phyloP scores from a whole-genome alignment of 2,888 invertebrate species.

The Synanthedon tipuliformis region DNA sequence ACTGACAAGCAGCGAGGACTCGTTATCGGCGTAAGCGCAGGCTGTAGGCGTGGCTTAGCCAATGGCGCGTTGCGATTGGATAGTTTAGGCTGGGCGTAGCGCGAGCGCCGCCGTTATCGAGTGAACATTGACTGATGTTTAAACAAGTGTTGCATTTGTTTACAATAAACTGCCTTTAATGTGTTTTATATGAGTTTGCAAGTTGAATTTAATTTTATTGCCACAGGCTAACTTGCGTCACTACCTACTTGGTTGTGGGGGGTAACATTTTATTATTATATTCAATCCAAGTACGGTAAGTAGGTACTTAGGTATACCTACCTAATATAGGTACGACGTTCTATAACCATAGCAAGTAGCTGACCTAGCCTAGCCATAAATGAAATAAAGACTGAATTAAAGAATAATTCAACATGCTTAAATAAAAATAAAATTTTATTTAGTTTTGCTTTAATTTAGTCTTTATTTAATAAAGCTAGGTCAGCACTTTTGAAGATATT shows the following conservation, averaged over 20 bases:
- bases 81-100: slow-evolving; percentile 33
- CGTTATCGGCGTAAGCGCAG: slow-evolving; percentile 44
- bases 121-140: slow-evolving; percentile 56
- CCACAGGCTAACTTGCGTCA: slow-evolving; percentile 39
- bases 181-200: slow-evolving; percentile 62
- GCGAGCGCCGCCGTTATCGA: slow-evolving; percentile 30
- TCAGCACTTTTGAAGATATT: too few species aligned
- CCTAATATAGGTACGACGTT: too few species aligned
- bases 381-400: too few species aligned
- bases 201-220: slow-evolving; percentile 56
- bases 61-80: slow-evolving; percentile 38
- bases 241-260: slow-evolving; percentile 15
- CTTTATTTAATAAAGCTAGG: too few species aligned
- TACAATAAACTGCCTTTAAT: slow-evolving; percentile 62
- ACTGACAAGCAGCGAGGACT: slow-evolving; percentile 36
- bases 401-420: too few species aligned
- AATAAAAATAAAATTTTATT: too few species aligned
- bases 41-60: slow-evolving; percentile 41
- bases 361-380: too few species aligned
- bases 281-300: neutral
- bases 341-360: too few species aligned
- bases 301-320: too few species aligned
- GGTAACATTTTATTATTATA: neutral
- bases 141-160: slow-evolving; percentile 56
- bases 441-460: too few species aligned